Evolutionary conservation across 2,113 vertebrate genomes (phyloP).

Genomic region (Protobothrops flavoviridis): DNA sequence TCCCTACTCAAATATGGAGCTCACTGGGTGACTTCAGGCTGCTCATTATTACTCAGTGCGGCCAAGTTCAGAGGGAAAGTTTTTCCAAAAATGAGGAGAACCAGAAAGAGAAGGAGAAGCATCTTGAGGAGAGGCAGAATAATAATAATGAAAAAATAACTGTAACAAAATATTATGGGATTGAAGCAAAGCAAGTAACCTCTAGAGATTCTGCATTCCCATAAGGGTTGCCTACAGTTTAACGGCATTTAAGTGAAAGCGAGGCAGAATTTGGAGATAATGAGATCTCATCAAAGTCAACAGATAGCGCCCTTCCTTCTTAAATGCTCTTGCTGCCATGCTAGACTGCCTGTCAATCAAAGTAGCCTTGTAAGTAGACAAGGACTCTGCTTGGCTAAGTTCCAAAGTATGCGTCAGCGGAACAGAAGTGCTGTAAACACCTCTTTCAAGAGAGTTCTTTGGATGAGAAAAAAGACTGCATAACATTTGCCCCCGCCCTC

Average conservation of each 20-base stretch:
- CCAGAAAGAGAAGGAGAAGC: background rate
- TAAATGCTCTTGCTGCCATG: constrained; percentile 4
- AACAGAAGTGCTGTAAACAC: constrained; percentile 52
- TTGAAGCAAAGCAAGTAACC: background rate
- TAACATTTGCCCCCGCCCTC: constrained; percentile 55
- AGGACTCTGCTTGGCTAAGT: constrained; percentile 56
- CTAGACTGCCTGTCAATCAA: constrained; percentile 49
- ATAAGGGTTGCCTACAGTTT: background rate
- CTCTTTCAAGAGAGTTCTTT: constrained; percentile 51
- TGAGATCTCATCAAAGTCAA: background rate
- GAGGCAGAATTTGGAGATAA: background rate
- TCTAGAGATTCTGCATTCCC: background rate
- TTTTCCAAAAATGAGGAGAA: background rate
- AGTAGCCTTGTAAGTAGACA: constrained; percentile 51
- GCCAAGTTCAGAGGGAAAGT: background rate
- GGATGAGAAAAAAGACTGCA: constrained; percentile 49
- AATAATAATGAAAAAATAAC: background rate
- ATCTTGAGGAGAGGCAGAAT: background rate
- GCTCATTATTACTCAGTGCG: background rate
- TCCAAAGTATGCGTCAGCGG: constrained; percentile 55
- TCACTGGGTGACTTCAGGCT: background rate
- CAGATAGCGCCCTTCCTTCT: background rate
- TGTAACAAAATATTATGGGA: background rate
- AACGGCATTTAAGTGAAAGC: background rate
- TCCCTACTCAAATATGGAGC: background rate